Base-by-base conservation (phyloP, 1,140 invertebrate genomes). In the Drosophila obscura region DNA sequence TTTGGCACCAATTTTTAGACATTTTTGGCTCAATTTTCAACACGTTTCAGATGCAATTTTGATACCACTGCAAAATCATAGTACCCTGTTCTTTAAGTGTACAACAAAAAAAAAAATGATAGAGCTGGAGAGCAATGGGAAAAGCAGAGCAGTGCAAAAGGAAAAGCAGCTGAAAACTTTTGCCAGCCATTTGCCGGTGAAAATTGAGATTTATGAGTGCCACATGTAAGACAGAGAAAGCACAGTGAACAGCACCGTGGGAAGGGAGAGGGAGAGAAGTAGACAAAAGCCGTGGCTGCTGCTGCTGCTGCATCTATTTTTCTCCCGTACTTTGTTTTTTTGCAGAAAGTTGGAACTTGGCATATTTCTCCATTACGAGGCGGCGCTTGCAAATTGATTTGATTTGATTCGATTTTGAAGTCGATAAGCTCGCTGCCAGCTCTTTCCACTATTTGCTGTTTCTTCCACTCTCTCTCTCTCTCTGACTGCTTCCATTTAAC, bases 341-440 rank as follows among this genome's bases (percentile, higher is more conserved):
- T 31, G 61, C 35, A 39, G 35, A 39, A 75, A 75, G 72, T 75
- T 75, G 72, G 53, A 75, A 75, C 81, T 80, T 84, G 73, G 81
- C 77, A 84, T 85, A 84, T 84, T 84, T 84, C 81, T 85, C 82
- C 77, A 84, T 85, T 84, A 84, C 81, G 81, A 68, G 41, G 44
- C 65, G 65, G 58, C 79, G 68, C 77, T 77, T 66, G 81, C 81
- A 84, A 84, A 84, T 84, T 84, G 81, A 84, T 84, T 84, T 84
- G 81, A 85, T 84, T 84, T 85, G 81, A 85, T 84, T 84, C 82
- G 82, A 84, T 84, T 84, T 81, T 68, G 77, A 80, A 71, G 83
- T 80, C 81, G 81, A 84, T 84, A 84, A 84, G 81, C 68, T 55
- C 71, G 59, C 52, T 19, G 46, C 71, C 56, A 51, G 50, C 60